Evolutionary conservation across 2,888 invertebrate genomes (phyloP), one percentile per base, ranked within the genome.

Genomic region (Apamea crenata): DNA sequence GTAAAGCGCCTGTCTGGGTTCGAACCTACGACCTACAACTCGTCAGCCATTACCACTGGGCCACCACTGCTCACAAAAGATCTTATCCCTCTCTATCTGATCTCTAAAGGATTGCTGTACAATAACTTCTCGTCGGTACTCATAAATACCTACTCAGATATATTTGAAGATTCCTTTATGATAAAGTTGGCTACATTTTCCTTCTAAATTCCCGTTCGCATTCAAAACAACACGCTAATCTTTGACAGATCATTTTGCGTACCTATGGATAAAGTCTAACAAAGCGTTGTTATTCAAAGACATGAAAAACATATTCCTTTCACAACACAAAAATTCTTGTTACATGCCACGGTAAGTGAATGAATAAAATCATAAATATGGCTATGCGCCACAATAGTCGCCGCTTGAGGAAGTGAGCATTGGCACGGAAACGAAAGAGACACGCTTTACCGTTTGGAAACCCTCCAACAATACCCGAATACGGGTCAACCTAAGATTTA

Each of bases 381-480:
- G 29, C 63, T 47, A 21, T 7, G 12, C 32, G 61, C 77, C 71
- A 78, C 85, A 83, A 84, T 75, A 53, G 72, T 66, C 77, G 36
- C 67, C 61, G 65, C 66, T 86, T 83, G 68, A 78, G 80, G 84
- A 82, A 77, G 80, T 76, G 59, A 73, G 63, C 69, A 77, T 81
- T 81, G 83, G 76, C 75, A 50, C 65, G 83, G 77, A 81, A 80
- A n/a, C 79, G 83, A 80, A 88, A 86, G 61, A 66, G 68, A 74
- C 76, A 70, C 78, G 69, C 29, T 80, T 77, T 67, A 70, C 72
- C 80, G 80, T 80, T 85, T 87, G 88, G 87, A 86, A 79, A 5
- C 40, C 32, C 74, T 87, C 88, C 87, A 87, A 87, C 76, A 78
- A 76, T 76, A 65, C 25, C 84, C 74, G 18, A 87, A 87, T 82